Evolutionary conservation across 2,888 invertebrate species (phyloP).

Genomic region (Drosophila koepferae): DNA sequence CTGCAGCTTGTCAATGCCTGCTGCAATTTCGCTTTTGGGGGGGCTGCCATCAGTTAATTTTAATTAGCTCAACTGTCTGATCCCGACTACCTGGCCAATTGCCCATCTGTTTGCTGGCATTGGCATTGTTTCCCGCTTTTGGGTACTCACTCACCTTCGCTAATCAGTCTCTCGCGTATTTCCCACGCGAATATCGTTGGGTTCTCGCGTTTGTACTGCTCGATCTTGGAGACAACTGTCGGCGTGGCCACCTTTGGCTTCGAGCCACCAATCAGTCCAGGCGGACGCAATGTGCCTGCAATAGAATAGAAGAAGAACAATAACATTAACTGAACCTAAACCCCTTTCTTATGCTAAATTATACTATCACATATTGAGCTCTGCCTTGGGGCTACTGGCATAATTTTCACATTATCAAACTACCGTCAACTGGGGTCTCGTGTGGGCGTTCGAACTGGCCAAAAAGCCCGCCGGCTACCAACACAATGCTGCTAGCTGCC

Average conservation of each 20-base stretch:
- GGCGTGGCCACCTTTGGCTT: conserved; percentile 99
- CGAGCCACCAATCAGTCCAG: conserved; percentile 96
- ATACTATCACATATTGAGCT: conserved; percentile 21
- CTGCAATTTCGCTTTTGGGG: conserved; percentile 76
- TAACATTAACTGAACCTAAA: conserved; percentile 2
- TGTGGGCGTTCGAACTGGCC: conserved; percentile 68
- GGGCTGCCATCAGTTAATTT: conserved; percentile 71
- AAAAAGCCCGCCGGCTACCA: conserved; percentile 64
- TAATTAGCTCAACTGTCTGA: conserved; percentile 64
- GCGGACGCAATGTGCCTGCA: conserved; percentile 94
- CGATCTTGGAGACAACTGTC: conserved; percentile 98
- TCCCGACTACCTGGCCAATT: conserved; percentile 8
- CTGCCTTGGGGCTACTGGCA: conserved; percentile 45
- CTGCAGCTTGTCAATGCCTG: conserved; percentile 29
- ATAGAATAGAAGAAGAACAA: conserved; percentile 76
- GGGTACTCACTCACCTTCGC: conserved; percentile 92
- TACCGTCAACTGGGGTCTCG: conserved; percentile 32
- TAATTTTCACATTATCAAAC: conserved; percentile 73
- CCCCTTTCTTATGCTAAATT: conserved; percentile 15
- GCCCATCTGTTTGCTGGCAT: conserved; percentile 6
- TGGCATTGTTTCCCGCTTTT: conserved; percentile 29
- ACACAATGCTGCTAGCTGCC: conserved; percentile 23
- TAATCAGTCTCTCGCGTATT: conserved; percentile 97
- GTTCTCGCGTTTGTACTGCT: conserved; percentile 98
- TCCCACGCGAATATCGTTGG: conserved; percentile 99